These are phyloP conservation scores for Sinocyclocheilus maitianheensis DNA, from an alignment of 2,113 vertebrate species.

Conservation along the genomic window DNA sequence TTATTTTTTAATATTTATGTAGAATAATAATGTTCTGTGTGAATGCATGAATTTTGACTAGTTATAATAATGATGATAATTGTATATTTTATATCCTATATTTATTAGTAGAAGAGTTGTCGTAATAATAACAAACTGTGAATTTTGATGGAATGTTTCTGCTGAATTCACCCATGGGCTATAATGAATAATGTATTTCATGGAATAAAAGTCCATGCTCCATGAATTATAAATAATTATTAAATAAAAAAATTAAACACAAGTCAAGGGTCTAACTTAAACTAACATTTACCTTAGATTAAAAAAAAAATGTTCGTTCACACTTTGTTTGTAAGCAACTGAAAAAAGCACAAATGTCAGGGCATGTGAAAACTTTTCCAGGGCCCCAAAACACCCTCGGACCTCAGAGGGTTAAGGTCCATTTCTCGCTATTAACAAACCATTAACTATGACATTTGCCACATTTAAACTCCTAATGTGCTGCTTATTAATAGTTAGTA, in stretches of 20 bases:
- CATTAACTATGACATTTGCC: no score
- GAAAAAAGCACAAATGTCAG: no score
- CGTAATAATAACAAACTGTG: neutral
- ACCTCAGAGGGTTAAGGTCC: no score
- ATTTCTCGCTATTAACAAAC: no score
- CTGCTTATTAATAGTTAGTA: no score
- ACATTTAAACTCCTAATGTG: no score
- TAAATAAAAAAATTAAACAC: neutral
- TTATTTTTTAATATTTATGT: neutral
- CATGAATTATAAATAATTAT: slow-evolving; percentile 1
- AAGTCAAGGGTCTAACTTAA: neutral
- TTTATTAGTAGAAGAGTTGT: neutral
- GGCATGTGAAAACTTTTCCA: no score
- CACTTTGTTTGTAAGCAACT: no score
- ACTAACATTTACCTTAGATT: neutral
- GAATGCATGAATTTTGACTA: neutral
- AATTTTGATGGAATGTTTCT: neutral
- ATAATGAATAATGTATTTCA: slow-evolving; percentile 16
- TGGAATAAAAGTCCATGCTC: neutral
- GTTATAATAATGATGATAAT: neutral
- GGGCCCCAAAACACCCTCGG: no score
- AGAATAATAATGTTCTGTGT: neutral
- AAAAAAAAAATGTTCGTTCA: neutral
- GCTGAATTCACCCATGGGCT: neutral
- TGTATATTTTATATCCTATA: neutral